These are phyloP conservation scores for Flexamia atlantica DNA, from an alignment of 2,888 invertebrate species.

Conservation along the genomic window DNA sequence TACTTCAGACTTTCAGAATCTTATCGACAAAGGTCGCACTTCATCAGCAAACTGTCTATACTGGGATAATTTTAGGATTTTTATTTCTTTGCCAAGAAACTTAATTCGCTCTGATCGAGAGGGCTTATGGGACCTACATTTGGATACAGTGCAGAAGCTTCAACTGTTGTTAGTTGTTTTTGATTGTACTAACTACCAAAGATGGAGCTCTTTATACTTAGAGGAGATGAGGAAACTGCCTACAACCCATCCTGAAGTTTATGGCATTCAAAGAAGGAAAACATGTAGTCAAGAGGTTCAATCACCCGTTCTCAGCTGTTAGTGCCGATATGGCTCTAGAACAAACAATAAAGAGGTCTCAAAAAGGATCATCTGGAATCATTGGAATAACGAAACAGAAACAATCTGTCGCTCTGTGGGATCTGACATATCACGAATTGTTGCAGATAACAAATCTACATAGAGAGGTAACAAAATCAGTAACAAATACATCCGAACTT, in stretches of 20 bases:
- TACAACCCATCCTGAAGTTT: neutral
- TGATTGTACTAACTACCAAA: neutral
- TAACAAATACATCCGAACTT: neutral
- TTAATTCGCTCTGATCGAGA: neutral
- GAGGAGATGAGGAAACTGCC: conserved; percentile 16
- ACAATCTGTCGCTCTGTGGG: neutral
- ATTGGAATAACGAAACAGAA: conserved; percentile 9
- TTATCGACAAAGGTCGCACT: neutral
- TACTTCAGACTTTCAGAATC: neutral
- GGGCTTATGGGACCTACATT: conserved; percentile 1
- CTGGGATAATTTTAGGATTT: neutral
- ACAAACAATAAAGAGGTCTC: conserved; percentile 1
- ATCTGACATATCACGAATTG: neutral
- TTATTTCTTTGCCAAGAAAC: neutral
- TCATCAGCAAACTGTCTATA: neutral
- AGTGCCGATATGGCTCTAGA: conserved; percentile 1
- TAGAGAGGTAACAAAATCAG: conserved; percentile 6
- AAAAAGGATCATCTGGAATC: neutral
- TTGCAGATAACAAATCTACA: neutral
- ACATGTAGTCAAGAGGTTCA: neutral
- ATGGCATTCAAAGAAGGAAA: neutral
- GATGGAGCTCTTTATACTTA: neutral
- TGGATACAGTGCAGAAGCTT: neutral
- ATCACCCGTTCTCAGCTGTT: neutral
- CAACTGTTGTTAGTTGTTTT: neutral